Conservation (phyloP, 2,888 invertebrate genomes). For the Pecten maximus region DNA sequence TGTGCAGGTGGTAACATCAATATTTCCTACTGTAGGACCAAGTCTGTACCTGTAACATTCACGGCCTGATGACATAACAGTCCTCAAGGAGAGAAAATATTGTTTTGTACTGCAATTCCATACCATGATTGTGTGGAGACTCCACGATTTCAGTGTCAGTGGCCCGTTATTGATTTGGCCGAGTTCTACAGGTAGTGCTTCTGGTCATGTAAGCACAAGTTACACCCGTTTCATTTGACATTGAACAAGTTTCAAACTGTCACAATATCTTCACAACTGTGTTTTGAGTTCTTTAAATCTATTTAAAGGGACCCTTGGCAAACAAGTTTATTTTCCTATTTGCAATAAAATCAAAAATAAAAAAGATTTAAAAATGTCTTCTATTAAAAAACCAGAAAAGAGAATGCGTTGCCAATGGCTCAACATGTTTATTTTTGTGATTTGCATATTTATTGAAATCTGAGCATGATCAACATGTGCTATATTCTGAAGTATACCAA, state of each 20-base stretch:
- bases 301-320: neutral
- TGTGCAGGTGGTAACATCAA: conserved; percentile 13
- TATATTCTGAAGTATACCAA: neutral
- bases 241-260: conserved; percentile 12
- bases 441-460: neutral
- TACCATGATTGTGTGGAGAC: conserved; percentile 1
- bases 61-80: conserved; percentile 8
- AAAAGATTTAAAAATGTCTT: too few relatives aligned
- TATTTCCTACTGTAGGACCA: neutral
- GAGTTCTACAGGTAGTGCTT: neutral
- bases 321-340: neutral
- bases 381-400: neutral
- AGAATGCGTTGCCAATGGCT: neutral
- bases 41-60: neutral
- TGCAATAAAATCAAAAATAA: neutral
- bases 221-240: neutral
- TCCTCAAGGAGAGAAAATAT: neutral
- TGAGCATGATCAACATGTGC: neutral
- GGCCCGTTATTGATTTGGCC: neutral
- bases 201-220: conserved; percentile 25
- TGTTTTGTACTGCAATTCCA: neutral
- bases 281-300: neutral
- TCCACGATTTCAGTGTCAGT: neutral
- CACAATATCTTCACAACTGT: neutral
- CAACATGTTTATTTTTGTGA: neutral